These are phyloP conservation scores for Neotoxoptera formosana DNA, from an alignment of 1,140 invertebrate species.

Conservation along the genomic window DNA sequence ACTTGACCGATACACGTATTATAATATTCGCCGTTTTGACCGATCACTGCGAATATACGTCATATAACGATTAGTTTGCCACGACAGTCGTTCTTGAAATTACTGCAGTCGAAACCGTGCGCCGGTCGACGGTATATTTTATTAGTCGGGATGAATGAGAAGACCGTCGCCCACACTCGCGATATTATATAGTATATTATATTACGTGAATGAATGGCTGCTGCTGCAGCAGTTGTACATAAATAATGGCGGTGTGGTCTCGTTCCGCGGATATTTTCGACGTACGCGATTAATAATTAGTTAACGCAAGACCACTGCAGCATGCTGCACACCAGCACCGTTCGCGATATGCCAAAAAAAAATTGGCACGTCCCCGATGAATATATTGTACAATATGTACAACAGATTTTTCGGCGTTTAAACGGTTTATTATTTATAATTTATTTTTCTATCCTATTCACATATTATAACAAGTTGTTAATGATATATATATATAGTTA, in stretches of 20 bases:
- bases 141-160: background rate
- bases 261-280: background rate
- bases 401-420: background rate
- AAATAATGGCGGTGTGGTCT: background rate
- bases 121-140: background rate
- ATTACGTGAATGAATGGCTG: background rate
- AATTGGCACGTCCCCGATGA: background rate
- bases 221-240: no score
- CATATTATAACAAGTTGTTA: no score
- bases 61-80: background rate
- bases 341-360: background rate
- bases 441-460: no score
- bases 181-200: background rate
- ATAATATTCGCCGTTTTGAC: background rate
- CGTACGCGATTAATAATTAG: background rate
- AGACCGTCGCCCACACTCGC: background rate
- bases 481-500: no score
- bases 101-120: background rate
- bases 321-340: no score
- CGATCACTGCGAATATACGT: background rate
- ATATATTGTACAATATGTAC: no score
- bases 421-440: background rate
- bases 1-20: background rate
- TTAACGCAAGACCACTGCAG: no score
- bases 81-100: no score